Conservation (phyloP, 2,888 invertebrate genomes). For the Drosophila formosana region DNA sequence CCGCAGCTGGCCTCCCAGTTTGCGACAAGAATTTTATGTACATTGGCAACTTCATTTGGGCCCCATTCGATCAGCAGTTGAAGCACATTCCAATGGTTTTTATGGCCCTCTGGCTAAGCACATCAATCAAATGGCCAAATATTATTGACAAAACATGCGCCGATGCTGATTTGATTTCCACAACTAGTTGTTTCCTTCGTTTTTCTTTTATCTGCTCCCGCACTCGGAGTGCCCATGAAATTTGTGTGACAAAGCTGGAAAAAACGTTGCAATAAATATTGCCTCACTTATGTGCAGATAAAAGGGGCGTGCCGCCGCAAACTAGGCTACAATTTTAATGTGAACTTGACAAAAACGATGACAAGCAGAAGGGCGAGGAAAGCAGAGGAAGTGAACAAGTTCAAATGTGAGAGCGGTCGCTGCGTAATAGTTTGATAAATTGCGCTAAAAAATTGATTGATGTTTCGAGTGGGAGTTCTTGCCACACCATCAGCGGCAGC, state of each 20-base stretch:
- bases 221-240: slow-evolving; percentile 42
- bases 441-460: slow-evolving; percentile 77
- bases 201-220: background rate
- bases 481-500: slow-evolving; percentile 12
- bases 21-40: slow-evolving; percentile 22
- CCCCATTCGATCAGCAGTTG: slow-evolving; percentile 59
- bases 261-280: slow-evolving; percentile 26
- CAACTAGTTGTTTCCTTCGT: background rate
- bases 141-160: slow-evolving; percentile 77
- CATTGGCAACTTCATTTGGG: slow-evolving; percentile 22
- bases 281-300: background rate
- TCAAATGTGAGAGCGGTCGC: slow-evolving; percentile 20
- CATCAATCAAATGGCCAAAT: slow-evolving; percentile 76
- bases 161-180: slow-evolving; percentile 49
- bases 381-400: background rate
- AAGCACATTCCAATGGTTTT: slow-evolving; percentile 78
- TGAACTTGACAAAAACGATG: slow-evolving; percentile 31
- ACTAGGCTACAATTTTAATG: slow-evolving; percentile 60
- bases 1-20: slow-evolving; percentile 23
- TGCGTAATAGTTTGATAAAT: slow-evolving; percentile 78
- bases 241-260: slow-evolving; percentile 39
- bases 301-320: slow-evolving; percentile 66
- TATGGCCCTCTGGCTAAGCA: slow-evolving; percentile 55
- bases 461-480: slow-evolving; percentile 35
- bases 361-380: background rate